These are phyloP conservation scores for Hipparchia sbordonii DNA, from an alignment of 2,888 invertebrate genomes.

Conservation along the genomic window DNA sequence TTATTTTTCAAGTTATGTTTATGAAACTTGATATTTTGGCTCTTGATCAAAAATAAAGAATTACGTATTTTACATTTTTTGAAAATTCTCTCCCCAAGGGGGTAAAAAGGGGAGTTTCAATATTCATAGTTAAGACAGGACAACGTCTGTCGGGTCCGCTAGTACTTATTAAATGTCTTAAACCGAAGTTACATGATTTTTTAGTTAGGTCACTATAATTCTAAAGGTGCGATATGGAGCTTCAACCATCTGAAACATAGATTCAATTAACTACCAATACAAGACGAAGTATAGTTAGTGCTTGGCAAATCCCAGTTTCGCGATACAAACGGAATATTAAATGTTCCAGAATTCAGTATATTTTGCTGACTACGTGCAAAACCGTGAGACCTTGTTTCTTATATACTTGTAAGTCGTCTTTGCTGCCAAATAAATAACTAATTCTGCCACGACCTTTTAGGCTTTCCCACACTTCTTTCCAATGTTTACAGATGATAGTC, in stretches of 20 bases:
- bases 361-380: not conserved
- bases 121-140: too few species aligned
- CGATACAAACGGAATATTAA: not conserved
- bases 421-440: not conserved
- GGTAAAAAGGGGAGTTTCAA: too few species aligned
- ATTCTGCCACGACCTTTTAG: not conserved
- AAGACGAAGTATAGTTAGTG: not conserved
- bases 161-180: too few species aligned
- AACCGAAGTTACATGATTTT: too few species aligned
- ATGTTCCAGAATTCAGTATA: not conserved
- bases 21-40: too few species aligned
- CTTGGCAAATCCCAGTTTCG: not conserved
- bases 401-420: not conserved
- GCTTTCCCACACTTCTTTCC: slow-evolving; percentile 39
- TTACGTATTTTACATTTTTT: too few species aligned
- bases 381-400: not conserved
- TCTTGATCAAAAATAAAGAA: too few species aligned
- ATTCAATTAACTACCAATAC: not conserved
- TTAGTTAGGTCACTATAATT: too few species aligned
- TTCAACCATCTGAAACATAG: slow-evolving; percentile 8
- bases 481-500: slow-evolving; percentile 26
- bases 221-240: not conserved
- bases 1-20: too few species aligned
- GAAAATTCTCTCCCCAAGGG: too few species aligned
- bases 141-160: too few species aligned